phyloP scores from a whole-genome alignment of 1,140 invertebrate genomes.

The Drosophila prosaltans region DNA sequence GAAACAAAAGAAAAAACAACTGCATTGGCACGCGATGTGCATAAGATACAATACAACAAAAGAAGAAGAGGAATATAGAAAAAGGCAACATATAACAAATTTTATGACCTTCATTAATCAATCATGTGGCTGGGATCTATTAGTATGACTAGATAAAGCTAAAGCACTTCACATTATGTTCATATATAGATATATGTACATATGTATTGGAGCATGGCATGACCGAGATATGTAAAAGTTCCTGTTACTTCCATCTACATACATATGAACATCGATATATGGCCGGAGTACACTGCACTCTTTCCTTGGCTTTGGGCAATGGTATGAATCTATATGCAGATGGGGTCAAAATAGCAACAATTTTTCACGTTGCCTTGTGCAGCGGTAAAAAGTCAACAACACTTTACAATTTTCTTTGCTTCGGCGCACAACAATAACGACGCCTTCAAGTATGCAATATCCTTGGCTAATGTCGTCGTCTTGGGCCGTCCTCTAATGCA shows the following conservation, averaged over 20 bases:
- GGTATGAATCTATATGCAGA: constrained; percentile 11
- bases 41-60: constrained; percentile 12
- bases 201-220: constrained; percentile 6
- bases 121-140: constrained; percentile 10
- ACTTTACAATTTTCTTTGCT: constrained; percentile 49
- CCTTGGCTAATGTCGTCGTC: constrained; percentile 77
- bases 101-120: constrained; percentile 14
- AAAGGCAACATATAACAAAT: constrained; percentile 10
- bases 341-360: constrained; percentile 80
- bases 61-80: background rate
- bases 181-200: no score
- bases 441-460: constrained; percentile 65
- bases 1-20: background rate
- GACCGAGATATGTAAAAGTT: background rate
- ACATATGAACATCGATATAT: background rate
- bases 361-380: constrained; percentile 66
- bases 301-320: constrained; percentile 80
- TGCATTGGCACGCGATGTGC: constrained; percentile 49
- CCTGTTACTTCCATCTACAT: background rate
- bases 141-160: constrained; percentile 9
- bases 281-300: constrained; percentile 53
- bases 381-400: constrained; percentile 75
- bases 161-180: constrained; percentile 10
- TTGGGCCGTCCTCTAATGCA: background rate
- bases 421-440: constrained; percentile 49